phyloP scores from a whole-genome alignment of 2,113 vertebrate genomes.

The Neolamprologus kungweensis region DNA sequence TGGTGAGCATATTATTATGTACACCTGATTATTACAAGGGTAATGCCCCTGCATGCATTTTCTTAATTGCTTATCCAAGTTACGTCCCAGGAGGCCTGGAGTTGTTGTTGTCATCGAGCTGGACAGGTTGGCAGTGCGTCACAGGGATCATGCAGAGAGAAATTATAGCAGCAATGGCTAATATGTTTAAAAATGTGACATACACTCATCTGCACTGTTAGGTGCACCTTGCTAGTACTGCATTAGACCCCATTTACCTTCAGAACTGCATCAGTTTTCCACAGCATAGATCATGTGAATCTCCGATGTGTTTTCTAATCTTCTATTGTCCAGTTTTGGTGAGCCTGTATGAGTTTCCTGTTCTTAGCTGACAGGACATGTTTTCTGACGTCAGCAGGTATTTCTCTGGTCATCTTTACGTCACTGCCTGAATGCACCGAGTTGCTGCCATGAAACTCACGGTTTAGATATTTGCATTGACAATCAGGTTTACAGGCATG shows the following conservation, averaged over 20 bases:
- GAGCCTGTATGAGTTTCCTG: not conserved
- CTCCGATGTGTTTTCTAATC: rapidly evolving
- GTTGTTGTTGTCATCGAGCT: not conserved
- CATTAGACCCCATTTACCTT: not conserved
- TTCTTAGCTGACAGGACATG: not conserved
- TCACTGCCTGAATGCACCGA: not conserved
- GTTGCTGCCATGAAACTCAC: not conserved
- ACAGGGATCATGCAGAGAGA: not conserved
- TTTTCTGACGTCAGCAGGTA: not conserved
- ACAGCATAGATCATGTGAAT: not conserved
- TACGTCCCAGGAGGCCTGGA: not conserved
- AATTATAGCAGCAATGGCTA: not conserved
- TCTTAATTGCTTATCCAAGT: not conserved
- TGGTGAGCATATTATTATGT: not conserved
- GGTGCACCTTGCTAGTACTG: not conserved
- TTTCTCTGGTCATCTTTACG: not conserved
- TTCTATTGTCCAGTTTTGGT: not conserved
- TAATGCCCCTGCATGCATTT: not conserved
- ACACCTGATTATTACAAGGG: not conserved
- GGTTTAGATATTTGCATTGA: not conserved
- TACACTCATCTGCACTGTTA: rapidly evolving
- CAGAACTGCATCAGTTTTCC: not conserved
- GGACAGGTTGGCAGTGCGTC: not conserved
- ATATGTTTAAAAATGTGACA: not conserved
- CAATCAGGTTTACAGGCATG: not conserved